A percentile compares a stretch with the other conserved stretches of the same genome.
These are phyloP conservation scores for Spodoptera litura DNA, from an alignment of 1,140 invertebrate species.

Conservation along the genomic window DNA sequence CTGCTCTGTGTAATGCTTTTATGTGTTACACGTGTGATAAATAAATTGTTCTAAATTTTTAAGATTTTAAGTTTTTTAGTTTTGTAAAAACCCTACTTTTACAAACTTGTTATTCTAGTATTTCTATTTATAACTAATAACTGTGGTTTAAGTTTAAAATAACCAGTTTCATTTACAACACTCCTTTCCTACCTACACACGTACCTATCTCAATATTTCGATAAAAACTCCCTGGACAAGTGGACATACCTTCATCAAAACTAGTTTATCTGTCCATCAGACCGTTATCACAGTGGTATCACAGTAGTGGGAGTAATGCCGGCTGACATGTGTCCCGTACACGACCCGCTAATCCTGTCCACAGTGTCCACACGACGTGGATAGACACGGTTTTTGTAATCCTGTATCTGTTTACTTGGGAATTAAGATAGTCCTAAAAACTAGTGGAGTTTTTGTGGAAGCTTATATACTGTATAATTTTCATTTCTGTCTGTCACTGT, in stretches of 20 bases:
- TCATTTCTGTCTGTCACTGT: not conserved
- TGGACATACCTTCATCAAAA: constrained; percentile 48
- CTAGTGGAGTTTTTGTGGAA: not conserved
- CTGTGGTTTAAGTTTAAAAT: too few species aligned
- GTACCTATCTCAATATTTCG: not conserved
- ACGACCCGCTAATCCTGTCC: constrained; percentile 17
- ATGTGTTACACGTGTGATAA: not conserved
- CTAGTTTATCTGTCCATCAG: constrained; percentile 30
- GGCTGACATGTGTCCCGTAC: constrained; percentile 34
- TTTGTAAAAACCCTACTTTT: too few species aligned
- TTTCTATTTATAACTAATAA: too few species aligned
- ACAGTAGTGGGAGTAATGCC: constrained; percentile 26
- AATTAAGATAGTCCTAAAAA: not conserved
- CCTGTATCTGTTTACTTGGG: constrained; percentile 4
- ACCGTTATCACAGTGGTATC: constrained; percentile 22
- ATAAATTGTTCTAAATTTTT: too few species aligned
- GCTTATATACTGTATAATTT: not conserved
- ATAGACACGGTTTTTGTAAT: constrained; percentile 26
- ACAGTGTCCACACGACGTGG: not conserved
- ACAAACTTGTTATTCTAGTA: too few species aligned
- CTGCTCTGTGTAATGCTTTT: not conserved
- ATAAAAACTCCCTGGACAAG: not conserved
- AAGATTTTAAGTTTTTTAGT: too few species aligned
- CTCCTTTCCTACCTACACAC: not conserved
- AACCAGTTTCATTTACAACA: too few species aligned